Evolutionary conservation across 2,888 invertebrate species (phyloP), one percentile per base, ranked within the genome.

Genomic region (Peribatodes rhomboidaria): DNA sequence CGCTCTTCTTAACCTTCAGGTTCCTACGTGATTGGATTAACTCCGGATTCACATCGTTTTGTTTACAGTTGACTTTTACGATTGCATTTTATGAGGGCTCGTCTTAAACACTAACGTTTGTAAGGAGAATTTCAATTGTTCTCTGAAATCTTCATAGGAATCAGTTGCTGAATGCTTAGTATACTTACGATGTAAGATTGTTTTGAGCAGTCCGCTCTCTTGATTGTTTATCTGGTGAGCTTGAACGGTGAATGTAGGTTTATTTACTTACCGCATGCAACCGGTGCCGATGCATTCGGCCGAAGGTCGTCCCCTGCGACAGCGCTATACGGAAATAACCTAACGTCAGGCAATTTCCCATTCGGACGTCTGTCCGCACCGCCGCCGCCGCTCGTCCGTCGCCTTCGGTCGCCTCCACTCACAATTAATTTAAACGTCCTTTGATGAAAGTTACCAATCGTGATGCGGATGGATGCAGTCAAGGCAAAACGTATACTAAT

Each of bases 331-430:
- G 89, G 89, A 91, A 89, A 90, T 89, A 88, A 82, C 84, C 82
- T 81, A 81, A 84, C 85, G 84, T 81, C 81, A 79, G 79, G 83
- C 87, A 87, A 90, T 90, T 86, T 90, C 89, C 89, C 85, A 84
- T 82, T 74, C 71, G 68, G 71, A 76, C 56, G 65, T 56, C 60
- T 65, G 65, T 65, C 65, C 47, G 31, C 64, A 49, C 35, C 37
- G 10, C 57, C 61, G 73, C 66, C 56, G 31, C 3, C 14, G 53
- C 39, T 31, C 41, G 52, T 52, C 35, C 33, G 66, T 63, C 64
- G 68, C 54, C 42, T 16, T n/a, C 33, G 13, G 33, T 35, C 31
- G 44, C 41, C 22, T 41, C 22, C 44, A 20, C 46, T 33, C 41
- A 41, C 47, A 58, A 67, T 64, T 61, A 47, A 68, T 67, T 67